Conservation (phyloP, 1,140 invertebrate genomes). For the Arctopsyche grandis region DNA sequence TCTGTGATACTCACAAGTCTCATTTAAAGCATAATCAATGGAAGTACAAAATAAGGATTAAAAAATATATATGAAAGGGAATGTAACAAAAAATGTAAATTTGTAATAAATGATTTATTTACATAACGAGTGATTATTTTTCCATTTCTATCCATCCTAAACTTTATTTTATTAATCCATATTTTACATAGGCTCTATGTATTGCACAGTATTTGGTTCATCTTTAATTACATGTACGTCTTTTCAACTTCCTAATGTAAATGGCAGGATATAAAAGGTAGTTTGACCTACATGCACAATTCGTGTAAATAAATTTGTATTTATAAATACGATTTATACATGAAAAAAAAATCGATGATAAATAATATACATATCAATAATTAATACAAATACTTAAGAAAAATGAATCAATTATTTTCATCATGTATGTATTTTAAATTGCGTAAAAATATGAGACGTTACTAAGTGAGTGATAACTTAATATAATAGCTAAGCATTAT, state of each 20-base stretch:
- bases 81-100: neutral
- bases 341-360: neutral
- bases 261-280: neutral
- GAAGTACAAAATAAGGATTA: no score
- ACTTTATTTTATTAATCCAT: neutral
- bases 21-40: no score
- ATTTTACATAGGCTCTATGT: neutral
- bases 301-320: neutral
- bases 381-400: no score
- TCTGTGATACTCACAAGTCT: no score
- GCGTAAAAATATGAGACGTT: neutral
- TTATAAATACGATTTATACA: neutral
- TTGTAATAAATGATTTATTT: neutral
- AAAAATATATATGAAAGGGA: no score
- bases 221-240: neutral
- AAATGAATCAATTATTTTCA: no score
- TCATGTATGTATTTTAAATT: conserved; percentile 12
- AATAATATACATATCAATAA: neutral
- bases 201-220: neutral
- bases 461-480: neutral
- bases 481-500: neutral
- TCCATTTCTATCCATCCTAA: neutral
- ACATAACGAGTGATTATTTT: conserved; percentile 2
- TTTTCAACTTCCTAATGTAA: neutral
- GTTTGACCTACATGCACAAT: neutral